Evolutionary conservation across 2,888 invertebrate species (phyloP).

Genomic region (Podabrus alpinus): DNA sequence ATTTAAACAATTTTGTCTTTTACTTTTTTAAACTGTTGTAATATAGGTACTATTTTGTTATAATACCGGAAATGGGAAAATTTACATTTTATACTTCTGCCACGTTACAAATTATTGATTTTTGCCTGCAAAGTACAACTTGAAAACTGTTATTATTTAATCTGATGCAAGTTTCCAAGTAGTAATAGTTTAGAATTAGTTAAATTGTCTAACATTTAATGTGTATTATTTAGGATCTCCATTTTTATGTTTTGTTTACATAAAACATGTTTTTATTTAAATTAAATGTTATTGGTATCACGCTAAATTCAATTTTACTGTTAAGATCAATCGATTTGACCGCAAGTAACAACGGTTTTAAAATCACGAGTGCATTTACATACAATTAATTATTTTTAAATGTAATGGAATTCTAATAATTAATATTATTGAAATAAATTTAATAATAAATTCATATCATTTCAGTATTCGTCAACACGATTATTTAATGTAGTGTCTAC

Average conservation of each 20-base stretch:
- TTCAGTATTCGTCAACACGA: not conserved
- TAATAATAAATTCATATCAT: not conserved
- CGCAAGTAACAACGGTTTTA: not conserved
- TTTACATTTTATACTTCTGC: not conserved
- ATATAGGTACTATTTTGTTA: no score
- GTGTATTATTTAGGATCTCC: not conserved
- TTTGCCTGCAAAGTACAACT: not conserved
- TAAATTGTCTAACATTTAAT: not conserved
- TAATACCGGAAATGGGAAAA: not conserved
- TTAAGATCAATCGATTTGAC: conserved; percentile 2
- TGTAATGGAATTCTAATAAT: not conserved
- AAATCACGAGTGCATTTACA: not conserved
- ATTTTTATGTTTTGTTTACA: not conserved
- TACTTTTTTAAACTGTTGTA: not conserved
- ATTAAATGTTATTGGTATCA: not conserved
- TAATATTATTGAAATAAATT: not conserved
- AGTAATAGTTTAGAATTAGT: not conserved
- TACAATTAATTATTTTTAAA: not conserved
- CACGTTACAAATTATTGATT: not conserved
- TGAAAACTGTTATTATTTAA: not conserved
- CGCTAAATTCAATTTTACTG: not conserved
- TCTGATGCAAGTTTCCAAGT: no score
- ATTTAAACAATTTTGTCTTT: not conserved
- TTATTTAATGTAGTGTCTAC: not conserved
- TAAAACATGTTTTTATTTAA: not conserved